Evolutionary conservation across 2,888 invertebrate genomes (phyloP).

Genomic region (Gisinianus flammeolus): DNA sequence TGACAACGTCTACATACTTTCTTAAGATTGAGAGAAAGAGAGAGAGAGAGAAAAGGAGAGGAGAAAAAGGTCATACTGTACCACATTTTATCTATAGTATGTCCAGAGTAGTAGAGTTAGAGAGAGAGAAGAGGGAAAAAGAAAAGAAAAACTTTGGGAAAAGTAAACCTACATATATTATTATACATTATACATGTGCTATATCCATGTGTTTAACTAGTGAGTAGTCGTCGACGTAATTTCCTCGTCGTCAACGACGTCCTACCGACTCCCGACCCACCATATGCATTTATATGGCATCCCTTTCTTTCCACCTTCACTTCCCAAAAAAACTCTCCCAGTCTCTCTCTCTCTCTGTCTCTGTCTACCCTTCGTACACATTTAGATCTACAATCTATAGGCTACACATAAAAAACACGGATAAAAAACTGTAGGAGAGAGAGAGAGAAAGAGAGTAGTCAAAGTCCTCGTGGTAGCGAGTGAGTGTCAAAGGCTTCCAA

Average conservation of each 20-base stretch:
- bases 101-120: neutral
- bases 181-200: neutral
- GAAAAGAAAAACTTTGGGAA: slow-evolving; percentile 14
- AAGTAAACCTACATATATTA: slow-evolving; percentile 29
- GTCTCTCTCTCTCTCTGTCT: no score
- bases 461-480: neutral
- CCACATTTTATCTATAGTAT: no score
- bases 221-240: neutral
- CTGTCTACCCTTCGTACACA: no score
- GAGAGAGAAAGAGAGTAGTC: neutral
- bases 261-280: neutral
- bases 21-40: slow-evolving; percentile 1
- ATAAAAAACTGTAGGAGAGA: neutral
- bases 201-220: neutral
- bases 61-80: neutral
- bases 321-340: no score
- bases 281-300: no score
- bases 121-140: neutral
- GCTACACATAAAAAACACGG: neutral
- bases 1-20: no score
- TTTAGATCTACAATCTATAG: no score
- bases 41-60: neutral
- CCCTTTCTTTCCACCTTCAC: no score
- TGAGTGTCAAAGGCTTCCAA: slow-evolving; percentile 38
- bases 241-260: slow-evolving; percentile 4